Percentiles rank a stretch among this genome's conserved stretches.
Evolutionary conservation across 2,797 vertebrate species (phyloP).

Genomic region (Diplodus sargus): DNA sequence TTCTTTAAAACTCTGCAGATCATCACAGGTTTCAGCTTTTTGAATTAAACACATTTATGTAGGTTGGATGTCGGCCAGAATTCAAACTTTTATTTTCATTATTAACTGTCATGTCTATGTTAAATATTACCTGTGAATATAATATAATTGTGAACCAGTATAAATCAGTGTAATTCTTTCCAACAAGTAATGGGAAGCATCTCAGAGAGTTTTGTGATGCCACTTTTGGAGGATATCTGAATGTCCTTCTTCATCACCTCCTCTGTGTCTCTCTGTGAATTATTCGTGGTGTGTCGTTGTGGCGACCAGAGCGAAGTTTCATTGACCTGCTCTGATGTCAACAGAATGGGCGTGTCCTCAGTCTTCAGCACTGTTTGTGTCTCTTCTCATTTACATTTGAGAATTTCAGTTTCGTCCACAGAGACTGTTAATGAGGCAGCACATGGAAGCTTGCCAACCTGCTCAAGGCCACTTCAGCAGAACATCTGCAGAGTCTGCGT

Average conservation of each 20-base stretch:
- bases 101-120: too few species aligned
- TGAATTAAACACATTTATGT: not conserved
- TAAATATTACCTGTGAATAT: too few species aligned
- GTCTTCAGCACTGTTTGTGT: constrained; percentile 32
- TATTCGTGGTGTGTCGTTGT: constrained; percentile 18
- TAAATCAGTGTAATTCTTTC: too few species aligned
- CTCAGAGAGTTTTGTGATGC: too few species aligned
- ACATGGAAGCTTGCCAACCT: constrained; percentile 11
- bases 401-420: not conserved
- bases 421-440: constrained; percentile 28
- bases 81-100: too few species aligned
- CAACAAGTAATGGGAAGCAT: too few species aligned
- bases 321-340: constrained; percentile 37
- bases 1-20: not conserved
- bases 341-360: constrained; percentile 30
- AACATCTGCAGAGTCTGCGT: not conserved
- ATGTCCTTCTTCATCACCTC: constrained; percentile 1
- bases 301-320: constrained; percentile 16
- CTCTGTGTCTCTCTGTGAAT: constrained; percentile 22
- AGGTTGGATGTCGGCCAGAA: too few species aligned
- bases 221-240: not conserved
- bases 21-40: not conserved
- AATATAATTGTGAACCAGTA: too few species aligned
- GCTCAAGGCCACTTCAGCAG: constrained; percentile 16
- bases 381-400: constrained; percentile 37